Conservation (phyloP, 2,797 vertebrate genomes). For the Myiothlypis chrysogaster region DNA sequence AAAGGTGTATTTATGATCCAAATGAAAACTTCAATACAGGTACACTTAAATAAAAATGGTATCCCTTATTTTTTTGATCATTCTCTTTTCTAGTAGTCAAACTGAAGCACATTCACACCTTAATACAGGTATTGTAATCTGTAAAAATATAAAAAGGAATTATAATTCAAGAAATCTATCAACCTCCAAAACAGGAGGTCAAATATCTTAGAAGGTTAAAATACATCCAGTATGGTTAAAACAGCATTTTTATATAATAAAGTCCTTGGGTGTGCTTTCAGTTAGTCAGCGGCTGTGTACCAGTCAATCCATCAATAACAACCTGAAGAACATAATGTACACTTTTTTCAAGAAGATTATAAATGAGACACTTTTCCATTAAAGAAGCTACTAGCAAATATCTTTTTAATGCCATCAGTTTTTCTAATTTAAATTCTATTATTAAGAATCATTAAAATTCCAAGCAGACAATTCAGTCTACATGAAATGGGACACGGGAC, state of each 20-base stretch:
- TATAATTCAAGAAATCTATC: neutral
- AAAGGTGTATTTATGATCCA: neutral
- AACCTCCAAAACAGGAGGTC: neutral
- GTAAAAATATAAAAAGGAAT: neutral
- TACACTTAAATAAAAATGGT: neutral
- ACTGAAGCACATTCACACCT: neutral
- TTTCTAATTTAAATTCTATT: conserved; percentile 58
- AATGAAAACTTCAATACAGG: neutral
- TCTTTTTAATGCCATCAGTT: conserved; percentile 25
- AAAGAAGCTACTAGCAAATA: conserved; percentile 20
- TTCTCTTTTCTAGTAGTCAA: neutral
- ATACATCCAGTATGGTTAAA: neutral
- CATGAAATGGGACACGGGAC: neutral
- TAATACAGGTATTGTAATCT: neutral
- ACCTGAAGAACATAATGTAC: neutral
- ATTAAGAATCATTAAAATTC: conserved; percentile 51
- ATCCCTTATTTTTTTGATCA: neutral
- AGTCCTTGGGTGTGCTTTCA: neutral
- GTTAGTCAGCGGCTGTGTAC: neutral
- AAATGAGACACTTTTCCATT: conserved; percentile 2
- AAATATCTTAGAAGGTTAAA: neutral
- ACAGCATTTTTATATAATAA: neutral
- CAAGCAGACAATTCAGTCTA: conserved; percentile 39
- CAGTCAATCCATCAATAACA: conserved; percentile 22
- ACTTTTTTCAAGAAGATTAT: conserved; percentile 17